These are phyloP conservation scores for Petrosia ficiformis DNA, from an alignment of 37 sponge, comb jelly and placozoan genomes.

Conservation along the genomic window DNA sequence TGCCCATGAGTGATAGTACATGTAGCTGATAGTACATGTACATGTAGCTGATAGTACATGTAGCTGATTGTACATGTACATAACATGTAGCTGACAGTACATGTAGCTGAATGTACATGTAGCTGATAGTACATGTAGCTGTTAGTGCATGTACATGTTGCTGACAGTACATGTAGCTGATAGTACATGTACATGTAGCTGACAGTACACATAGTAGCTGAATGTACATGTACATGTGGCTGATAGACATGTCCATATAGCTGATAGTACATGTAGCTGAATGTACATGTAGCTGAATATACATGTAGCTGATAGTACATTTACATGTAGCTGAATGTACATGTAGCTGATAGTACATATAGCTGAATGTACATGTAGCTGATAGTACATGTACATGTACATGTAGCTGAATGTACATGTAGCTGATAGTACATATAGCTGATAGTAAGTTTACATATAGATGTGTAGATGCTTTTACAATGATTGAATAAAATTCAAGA, in stretches of 20 bases:
- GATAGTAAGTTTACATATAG: background rate
- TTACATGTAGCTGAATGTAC: background rate
- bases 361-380: too few relatives aligned
- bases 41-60: background rate
- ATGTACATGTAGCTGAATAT: conserved; percentile 6
- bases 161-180: background rate
- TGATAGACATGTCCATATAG: background rate
- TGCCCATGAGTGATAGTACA: background rate
- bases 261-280: background rate
- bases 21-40: background rate
- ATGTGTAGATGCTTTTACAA: background rate
- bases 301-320: background rate
- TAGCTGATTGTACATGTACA: background rate
- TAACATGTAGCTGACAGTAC: background rate
- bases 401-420: background rate
- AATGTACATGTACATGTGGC: too few relatives aligned
- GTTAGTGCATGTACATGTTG: background rate
- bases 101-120: conserved; percentile 9
- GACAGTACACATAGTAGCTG: too few relatives aligned
- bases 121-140: background rate
- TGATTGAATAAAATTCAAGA: too few relatives aligned
- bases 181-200: background rate
- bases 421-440: background rate
- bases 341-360: background rate
- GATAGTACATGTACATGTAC: background rate